phyloP scores from a whole-genome alignment of 2,888 invertebrate species.

The Pediacus dermestoides region DNA sequence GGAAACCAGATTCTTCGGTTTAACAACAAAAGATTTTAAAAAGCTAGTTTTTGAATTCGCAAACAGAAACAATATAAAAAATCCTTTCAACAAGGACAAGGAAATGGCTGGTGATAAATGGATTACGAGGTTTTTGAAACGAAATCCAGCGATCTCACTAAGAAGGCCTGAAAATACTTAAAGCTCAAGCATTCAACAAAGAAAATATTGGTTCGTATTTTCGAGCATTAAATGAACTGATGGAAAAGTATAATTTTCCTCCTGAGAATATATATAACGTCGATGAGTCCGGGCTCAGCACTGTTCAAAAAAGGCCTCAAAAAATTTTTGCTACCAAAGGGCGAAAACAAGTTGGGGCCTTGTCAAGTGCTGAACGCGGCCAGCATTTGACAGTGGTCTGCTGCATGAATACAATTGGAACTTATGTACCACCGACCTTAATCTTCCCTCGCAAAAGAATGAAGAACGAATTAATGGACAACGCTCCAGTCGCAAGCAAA shows the following conservation, averaged over 20 bases:
- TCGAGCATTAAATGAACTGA: slow-evolving; percentile 13
- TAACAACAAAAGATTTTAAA: too few relatives aligned
- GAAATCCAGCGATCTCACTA: too few relatives aligned
- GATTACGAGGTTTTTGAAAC: too few relatives aligned
- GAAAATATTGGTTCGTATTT: slow-evolving; percentile 14
- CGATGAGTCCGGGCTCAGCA: slow-evolving; percentile 47
- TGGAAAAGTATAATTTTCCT: slow-evolving; percentile 16
- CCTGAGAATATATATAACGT: slow-evolving; percentile 33
- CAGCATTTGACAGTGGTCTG: slow-evolving; percentile 39
- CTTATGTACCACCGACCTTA: slow-evolving; percentile 40
- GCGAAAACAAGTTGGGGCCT: slow-evolving; percentile 42
- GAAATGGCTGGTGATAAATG: too few relatives aligned
- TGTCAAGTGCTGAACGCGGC: slow-evolving; percentile 44
- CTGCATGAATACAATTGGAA: slow-evolving; percentile 39
- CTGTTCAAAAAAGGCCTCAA: too few relatives aligned
- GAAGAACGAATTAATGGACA: slow-evolving; percentile 25
- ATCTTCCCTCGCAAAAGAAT: slow-evolving; percentile 41
- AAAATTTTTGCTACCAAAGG: slow-evolving; percentile 40
- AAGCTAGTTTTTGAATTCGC: too few relatives aligned
- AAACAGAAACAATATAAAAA: too few relatives aligned
- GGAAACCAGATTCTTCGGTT: too few relatives aligned
- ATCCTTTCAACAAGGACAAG: too few relatives aligned
- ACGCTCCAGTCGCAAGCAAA: slow-evolving; percentile 34
- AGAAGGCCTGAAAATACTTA: too few relatives aligned
- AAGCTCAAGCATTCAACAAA: slow-evolving; percentile 21